Base-by-base conservation (phyloP, 2,113 vertebrate genomes). In the Theristicus caerulescens region DNA sequence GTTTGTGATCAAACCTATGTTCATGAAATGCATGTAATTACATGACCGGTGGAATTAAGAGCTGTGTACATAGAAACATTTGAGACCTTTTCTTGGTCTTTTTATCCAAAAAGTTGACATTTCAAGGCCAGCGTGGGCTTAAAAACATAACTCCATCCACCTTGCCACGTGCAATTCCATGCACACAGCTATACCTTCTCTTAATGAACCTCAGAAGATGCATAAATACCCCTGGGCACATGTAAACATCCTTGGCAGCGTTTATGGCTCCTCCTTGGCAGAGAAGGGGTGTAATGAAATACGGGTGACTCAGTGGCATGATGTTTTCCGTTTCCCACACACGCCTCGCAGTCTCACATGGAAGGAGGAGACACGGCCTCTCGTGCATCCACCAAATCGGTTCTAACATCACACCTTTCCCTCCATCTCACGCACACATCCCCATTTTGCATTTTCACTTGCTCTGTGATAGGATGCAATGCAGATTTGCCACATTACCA, bases 31-130 rank as follows among this genome's bases (percentile, higher is more conserved):
- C 26, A 1, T 31, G 55, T 34, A 59, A 51, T 69, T 57, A 20
- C 62, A 9, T 1, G 15, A 44, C 11, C 0, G 1, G 24, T 16
- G 51, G 40, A 59, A 66, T 18, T 6, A 55, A 38, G 16, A 54
- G 4, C 21, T 31, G 44, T 0, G 0, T 1, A 6, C 19, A 5
- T 10, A 36, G 10, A 34, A 59, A 24, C 0, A 2, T 29, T 27
- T 52, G 9, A 55, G 59, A 54, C 34, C 19, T 71, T 19, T 6
- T 14, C 27, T 24, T 19, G 26, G 13, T 18, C 25, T 46, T 72
- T 74, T 57, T 29, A 58, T 29, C 11, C 1, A 1, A 74, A 67
- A 78, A 4, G 14, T 5, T 31, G 80, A 42, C 11, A 26, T 78
- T 77, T 61, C 22, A 36, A 38, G 32, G 58, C 8, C 32, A 10